Evolutionary conservation across 2,113 vertebrate genomes (phyloP), one percentile per base, ranked within the genome.

Genomic region (Ancistrus triradiatus): DNA sequence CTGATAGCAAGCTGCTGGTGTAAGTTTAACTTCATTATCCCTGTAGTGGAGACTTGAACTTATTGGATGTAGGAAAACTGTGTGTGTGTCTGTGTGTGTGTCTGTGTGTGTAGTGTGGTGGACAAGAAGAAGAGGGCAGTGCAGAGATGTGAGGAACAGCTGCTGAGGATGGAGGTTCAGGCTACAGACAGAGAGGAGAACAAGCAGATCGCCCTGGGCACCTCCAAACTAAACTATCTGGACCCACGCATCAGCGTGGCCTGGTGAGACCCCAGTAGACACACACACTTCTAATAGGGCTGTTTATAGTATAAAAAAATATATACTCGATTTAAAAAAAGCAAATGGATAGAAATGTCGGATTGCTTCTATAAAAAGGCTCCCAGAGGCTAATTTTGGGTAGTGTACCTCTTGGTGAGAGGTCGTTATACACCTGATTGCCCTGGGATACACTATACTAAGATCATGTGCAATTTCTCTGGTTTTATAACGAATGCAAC

Each of bases 121-220:
- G 79, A 79, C 60, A 49, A 78, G 37, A 87, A 84, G 66, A 80
- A 76, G 69, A 70, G 72, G 18, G 72, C 84, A 2, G 80, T 73
- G 0, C 60, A 77, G 51, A 80, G 84, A 17, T 79, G 53, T 63
- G 83, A 87, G 33, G 84, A 84, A 59, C 76, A 81, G 71, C 70
- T 87, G 35, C 71, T 88, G 77, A 89, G 81, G 79, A 57, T 83
- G 84, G 83, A 91, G 80, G 79, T 87, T 53, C 79, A 83, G 74
- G 86, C 78, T 8, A 87, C 85, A 1, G 82, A 85, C 72, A 31
- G 67, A 64, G 79, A 89, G 2, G 83, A 91, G 75, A 91, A 91
- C 53, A 86, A 88, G 58, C 78, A 89, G 81, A 80, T 82, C 15
- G 81, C 84, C 21, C 77, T 87, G 64, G 74, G 83, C 63, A 88